Conservation (phyloP, 2,888 invertebrate genomes). For the Belgica antarctica region DNA sequence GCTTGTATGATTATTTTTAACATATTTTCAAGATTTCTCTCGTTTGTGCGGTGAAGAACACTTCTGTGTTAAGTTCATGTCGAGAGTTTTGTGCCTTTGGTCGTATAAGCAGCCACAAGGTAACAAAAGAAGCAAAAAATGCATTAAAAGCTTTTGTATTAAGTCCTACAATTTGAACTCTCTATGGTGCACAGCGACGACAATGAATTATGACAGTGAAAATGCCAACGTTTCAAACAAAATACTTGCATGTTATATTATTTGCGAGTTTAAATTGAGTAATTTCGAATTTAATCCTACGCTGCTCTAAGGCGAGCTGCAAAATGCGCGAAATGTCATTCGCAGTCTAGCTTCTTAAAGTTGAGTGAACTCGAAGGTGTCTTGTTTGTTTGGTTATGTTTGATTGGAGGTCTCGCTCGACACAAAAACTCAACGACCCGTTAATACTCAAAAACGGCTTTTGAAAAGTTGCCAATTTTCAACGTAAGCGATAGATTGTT, state of each 20-base stretch:
- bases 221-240: background rate
- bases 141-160: constrained; percentile 3
- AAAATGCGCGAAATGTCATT: background rate
- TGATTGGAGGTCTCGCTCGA: background rate
- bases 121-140: constrained; percentile 9
- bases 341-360: background rate
- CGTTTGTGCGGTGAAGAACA: no score
- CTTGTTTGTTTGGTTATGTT: background rate
- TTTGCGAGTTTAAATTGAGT: constrained; percentile 10
- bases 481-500: background rate
- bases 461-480: no score
- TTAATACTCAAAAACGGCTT: background rate
- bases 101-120: background rate
- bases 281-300: background rate
- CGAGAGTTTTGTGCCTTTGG: no score
- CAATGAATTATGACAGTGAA: background rate
- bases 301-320: background rate
- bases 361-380: background rate
- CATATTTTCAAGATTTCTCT: no score
- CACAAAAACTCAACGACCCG: background rate
- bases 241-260: background rate
- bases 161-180: constrained; percentile 13
- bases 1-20: no score
- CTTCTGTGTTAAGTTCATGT: no score
- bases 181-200: background rate